These are phyloP conservation scores for Caenorhabditis sp. DNA, from an alignment of 2,888 invertebrate species.

Conservation along the genomic window DNA sequence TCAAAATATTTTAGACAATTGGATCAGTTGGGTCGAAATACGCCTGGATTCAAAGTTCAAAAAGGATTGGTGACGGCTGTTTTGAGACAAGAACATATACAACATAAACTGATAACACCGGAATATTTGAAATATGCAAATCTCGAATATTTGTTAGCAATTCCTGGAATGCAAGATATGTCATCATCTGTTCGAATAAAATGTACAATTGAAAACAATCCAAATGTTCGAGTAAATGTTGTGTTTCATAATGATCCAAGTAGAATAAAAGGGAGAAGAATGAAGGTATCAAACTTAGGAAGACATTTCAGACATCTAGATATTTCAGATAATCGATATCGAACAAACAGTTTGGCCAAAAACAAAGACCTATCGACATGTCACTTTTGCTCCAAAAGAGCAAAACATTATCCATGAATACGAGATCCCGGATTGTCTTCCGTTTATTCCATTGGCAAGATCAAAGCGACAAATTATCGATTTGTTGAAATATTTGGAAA, in stretches of 20 bases:
- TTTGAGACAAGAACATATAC: not conserved
- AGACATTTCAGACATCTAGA: no score
- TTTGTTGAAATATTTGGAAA: slow-evolving; percentile 2
- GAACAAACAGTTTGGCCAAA: not conserved
- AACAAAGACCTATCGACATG: not conserved
- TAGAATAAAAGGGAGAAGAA: not conserved
- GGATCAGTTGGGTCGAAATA: not conserved
- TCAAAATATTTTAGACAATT: not conserved
- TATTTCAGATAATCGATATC: slow-evolving; percentile 1
- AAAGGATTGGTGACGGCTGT: not conserved
- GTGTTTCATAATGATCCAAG: not conserved
- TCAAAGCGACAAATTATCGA: not conserved
- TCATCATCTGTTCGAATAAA: not conserved
- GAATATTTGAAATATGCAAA: not conserved
- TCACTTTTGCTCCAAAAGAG: slow-evolving; percentile 3
- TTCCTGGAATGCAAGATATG: not conserved
- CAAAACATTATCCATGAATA: slow-evolving; percentile 1
- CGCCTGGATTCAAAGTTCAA: not conserved
- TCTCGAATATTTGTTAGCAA: not conserved
- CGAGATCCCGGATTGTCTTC: not conserved
- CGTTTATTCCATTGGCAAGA: slow-evolving; percentile 1
- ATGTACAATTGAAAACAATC: not conserved
- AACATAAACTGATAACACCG: not conserved
- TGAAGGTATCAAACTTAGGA: no score
- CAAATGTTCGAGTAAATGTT: not conserved